Evolutionary conservation across 2,113 vertebrate genomes (phyloP), one percentile per base, ranked within the genome.

Genomic region (Antennarius striatus): DNA sequence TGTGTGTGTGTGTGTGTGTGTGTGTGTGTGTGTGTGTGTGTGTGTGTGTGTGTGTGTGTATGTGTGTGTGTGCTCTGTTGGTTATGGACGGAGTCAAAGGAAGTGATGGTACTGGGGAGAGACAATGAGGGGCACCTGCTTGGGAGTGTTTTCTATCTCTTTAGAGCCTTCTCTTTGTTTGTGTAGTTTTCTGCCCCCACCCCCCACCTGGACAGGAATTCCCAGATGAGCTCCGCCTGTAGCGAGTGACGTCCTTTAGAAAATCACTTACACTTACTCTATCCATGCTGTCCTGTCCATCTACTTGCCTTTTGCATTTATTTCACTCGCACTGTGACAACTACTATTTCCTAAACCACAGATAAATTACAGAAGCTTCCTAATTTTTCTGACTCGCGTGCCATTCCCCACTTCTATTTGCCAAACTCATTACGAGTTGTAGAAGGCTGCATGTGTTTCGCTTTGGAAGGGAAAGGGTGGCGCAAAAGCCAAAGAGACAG

Each of bases 201-300:
- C 63, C 75, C 77, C 81, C 80, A 88, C 82, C 83, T 85, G 77
- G 80, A 72, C 50, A 70, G 80, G 75, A 86, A 89, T 84, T 86
- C 87, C 81, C 83, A 68, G 68, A 77, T 75, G 75, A 82, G 83
- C 67, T 75, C 63, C 64, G 79, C 48, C 65, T 75, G 64, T 80
- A 56, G 82, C 84, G 87, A 83, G 83, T 87, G 83, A 81, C 66
- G 76, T 82, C 54, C 57, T 82, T 87, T 60, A 71, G 55, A 75
- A 85, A 83, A 82, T 69, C 30, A 60, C 59, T 82, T 67, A 65
- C 69, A 73, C 54, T 64, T 8, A 3, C 50, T 71, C 61, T 45
- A 57, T 39, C n/a, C 40, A 59, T 63, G 29, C 42, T 56, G 17
- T 43, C 9, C 48, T 29, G 6, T n/a, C 36, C 30, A 47, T 43